Evolutionary conservation across 2,888 invertebrate species (phyloP).

Genomic region (Eubasilissa splendida): DNA sequence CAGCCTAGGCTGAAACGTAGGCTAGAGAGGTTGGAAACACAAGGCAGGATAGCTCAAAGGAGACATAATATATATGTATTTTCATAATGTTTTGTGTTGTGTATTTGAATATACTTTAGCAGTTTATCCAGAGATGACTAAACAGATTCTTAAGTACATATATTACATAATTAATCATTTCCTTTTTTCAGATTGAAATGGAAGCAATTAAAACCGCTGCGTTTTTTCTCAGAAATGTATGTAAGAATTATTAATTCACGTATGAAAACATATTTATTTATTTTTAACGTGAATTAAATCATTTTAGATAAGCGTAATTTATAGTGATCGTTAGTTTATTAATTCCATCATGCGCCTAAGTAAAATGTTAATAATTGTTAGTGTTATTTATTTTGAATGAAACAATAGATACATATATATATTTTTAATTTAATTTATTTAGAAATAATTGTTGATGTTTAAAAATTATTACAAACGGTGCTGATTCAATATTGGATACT

Average conservation of each 20-base stretch:
- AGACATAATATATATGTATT: too few species aligned
- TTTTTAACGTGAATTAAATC: neutral
- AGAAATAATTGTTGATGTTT: neutral
- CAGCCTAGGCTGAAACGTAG: too few species aligned
- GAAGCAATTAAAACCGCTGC: neutral
- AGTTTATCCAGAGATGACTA: too few species aligned
- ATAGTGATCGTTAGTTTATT: conserved; percentile 1
- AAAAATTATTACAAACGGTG: conserved; percentile 13
- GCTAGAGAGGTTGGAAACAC: too few species aligned
- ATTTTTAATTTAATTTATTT: neutral
- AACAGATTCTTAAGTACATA: too few species aligned
- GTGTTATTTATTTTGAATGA: neutral
- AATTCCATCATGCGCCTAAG: neutral
- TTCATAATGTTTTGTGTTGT: too few species aligned
- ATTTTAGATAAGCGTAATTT: conserved; percentile 4
- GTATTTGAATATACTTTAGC: too few species aligned
- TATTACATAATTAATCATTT: neutral
- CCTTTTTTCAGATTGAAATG: conserved; percentile 8
- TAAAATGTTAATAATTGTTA: conserved; percentile 3
- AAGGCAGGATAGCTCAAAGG: too few species aligned
- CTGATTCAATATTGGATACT: conserved; percentile 7
- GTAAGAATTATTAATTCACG: neutral
- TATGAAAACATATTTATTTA: neutral
- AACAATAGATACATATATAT: too few species aligned
- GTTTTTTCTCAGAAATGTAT: too few species aligned